Evolutionary conservation across 2,113 vertebrate genomes (phyloP), one percentile per base, ranked within the genome.

Genomic region (Orientallactaga bullata): DNA sequence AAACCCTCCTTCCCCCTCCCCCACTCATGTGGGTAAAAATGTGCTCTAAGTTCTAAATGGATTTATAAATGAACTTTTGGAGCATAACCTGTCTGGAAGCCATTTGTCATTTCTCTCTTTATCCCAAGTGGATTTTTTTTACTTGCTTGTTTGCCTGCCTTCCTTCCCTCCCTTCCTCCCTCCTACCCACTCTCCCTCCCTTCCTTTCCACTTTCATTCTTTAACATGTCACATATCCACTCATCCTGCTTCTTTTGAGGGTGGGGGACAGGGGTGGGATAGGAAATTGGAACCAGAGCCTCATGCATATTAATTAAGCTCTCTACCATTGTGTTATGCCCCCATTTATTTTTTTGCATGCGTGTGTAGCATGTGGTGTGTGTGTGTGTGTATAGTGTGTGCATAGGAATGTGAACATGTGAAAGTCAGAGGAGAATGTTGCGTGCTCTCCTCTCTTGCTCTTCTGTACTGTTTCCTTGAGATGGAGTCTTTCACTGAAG

Each of bases 41-140:
- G 35, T 80, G 63, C 35, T 55, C 60, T 30, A 42, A 91, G 28
- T 35, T 76, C 20, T 65, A 91, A 88, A 69, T 28, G 69, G 63
- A 63, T 55, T 78, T 85, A 55, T 24, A 77, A 94, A 69, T 81
- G 74, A 91, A 42, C 35, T 65, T 81, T 42, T 61, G 72, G 74
- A 84, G 28, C 11, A 4, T 17, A 51, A 2, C 28, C 35, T 39
- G 26, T 32, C 73, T 82, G 12, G 74, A 35, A 91, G 37, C 37
- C 65, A 6, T 73, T 73, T 28, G 24, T 32, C 42, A 51, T 16
- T 35, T 79, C 47, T 65, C 68, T 85, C n/a, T 24, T 89, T 69
- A 73, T 26, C 58, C 28, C 26, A 39, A 47, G 47, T 28, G n/a
- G 68, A 63, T 6, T 60, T 42, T 55, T 55, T 13, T 55, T 55